Conservation (phyloP, 2,797 vertebrate species). For the Cottoperca gobio region DNA sequence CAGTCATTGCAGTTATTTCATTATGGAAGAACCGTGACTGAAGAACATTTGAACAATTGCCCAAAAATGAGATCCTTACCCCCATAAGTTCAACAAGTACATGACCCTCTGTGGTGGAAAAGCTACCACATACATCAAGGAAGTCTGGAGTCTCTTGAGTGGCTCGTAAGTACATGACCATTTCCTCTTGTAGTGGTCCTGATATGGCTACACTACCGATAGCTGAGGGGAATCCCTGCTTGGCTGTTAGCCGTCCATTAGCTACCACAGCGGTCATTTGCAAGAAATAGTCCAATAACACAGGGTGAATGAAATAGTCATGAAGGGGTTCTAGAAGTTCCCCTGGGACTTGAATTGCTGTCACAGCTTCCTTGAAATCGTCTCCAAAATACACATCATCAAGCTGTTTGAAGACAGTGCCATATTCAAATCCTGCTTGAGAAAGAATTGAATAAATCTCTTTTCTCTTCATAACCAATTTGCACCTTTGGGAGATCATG, state of each 20-base stretch:
- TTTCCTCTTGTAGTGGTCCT: conserved; percentile 83
- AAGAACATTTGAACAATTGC: conserved; percentile 49
- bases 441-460: conserved; percentile 85
- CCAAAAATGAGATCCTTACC: conserved; percentile 84
- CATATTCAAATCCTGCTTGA: conserved; percentile 88
- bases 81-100: conserved; percentile 87
- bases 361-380: conserved; percentile 88
- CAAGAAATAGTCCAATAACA: conserved; percentile 89
- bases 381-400: conserved; percentile 82
- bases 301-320: conserved; percentile 88
- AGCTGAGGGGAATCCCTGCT: conserved; percentile 85
- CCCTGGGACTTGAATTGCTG: conserved; percentile 80
- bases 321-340: conserved; percentile 80
- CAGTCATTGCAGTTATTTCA: conserved; percentile 69
- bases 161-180: conserved; percentile 88
- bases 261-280: conserved; percentile 87
- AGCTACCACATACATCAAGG: conserved; percentile 90
- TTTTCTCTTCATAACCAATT: conserved; percentile 68
- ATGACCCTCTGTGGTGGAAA: conserved; percentile 82
- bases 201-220: conserved; percentile 85
- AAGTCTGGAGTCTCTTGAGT: conserved; percentile 78
- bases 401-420: conserved; percentile 84
- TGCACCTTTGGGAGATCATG: conserved; percentile 83
- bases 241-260: conserved; percentile 51
- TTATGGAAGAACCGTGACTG: conserved; percentile 86